A percentile compares a stretch with the other conserved stretches of the same genome.
phyloP scores from a whole-genome alignment of 2,113 vertebrate species.

The Muntiacus reevesi region DNA sequence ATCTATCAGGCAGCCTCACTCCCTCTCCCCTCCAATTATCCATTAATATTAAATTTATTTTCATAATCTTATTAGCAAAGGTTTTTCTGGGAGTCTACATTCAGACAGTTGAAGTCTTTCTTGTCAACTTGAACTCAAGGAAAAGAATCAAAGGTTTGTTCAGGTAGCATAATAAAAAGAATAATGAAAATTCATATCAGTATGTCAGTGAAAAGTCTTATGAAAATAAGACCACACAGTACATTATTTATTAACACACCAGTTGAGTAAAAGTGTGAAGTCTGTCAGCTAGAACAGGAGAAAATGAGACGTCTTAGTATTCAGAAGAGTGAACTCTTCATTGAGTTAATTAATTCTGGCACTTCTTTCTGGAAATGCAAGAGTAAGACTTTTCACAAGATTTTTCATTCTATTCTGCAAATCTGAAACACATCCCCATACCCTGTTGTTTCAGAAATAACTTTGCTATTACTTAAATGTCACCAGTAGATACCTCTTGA shows the following conservation, averaged over 20 bases:
- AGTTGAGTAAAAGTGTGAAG: conserved; percentile 40
- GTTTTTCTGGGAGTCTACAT: neutral
- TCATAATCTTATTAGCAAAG: neutral
- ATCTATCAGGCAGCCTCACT: neutral
- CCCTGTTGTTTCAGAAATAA: conserved; percentile 20
- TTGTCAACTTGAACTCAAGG: neutral
- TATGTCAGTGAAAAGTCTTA: conserved; percentile 17
- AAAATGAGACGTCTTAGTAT: conserved; percentile 44
- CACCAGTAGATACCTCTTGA: neutral
- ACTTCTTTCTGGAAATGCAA: neutral
- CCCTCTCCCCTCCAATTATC: neutral
- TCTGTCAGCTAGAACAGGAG: neutral
- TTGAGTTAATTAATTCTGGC: conserved; percentile 35
- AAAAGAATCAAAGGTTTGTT: neutral
- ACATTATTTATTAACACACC: conserved; percentile 29
- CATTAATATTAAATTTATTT: neutral
- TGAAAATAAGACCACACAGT: conserved; percentile 7
- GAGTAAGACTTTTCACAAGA: neutral
- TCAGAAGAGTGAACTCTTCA: neutral
- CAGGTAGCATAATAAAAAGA: conserved; percentile 41
- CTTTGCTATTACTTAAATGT: neutral
- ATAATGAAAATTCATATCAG: conserved; percentile 46
- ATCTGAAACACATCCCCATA: neutral
- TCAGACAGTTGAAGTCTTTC: conserved; percentile 25
- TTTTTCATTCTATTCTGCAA: neutral